Conservation (phyloP, 1,140 invertebrate genomes). For the Lepidurus couesii region DNA sequence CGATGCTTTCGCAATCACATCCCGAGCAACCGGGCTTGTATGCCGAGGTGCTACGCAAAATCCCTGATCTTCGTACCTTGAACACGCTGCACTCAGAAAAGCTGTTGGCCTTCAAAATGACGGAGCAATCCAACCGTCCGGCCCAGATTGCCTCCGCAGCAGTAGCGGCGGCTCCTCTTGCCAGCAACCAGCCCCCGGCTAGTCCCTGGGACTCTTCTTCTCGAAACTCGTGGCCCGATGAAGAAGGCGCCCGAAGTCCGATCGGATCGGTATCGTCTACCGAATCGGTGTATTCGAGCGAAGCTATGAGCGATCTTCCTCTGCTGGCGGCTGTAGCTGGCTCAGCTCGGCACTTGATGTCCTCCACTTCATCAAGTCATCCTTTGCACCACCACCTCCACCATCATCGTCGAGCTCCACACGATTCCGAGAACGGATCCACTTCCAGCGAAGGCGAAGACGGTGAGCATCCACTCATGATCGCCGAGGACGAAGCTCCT, state of each 20-base stretch:
- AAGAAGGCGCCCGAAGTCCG: slow-evolving; percentile 74
- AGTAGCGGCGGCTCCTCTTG: slow-evolving; percentile 19
- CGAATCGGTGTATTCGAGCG: slow-evolving; percentile 63
- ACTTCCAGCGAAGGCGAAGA: slow-evolving; percentile 61
- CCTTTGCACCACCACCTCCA: slow-evolving; percentile 39
- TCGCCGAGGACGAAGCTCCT: slow-evolving; percentile 26
- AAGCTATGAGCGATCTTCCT: slow-evolving; percentile 57
- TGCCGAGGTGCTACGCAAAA: slow-evolving; percentile 86
- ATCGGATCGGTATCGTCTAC: slow-evolving; percentile 78
- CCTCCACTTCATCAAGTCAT: background rate
- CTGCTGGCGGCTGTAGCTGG: slow-evolving; percentile 33
- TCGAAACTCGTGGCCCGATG: slow-evolving; percentile 44
- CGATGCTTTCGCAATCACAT: slow-evolving; percentile 73
- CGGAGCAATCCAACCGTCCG: slow-evolving; percentile 54
- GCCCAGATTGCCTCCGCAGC: slow-evolving; percentile 19
- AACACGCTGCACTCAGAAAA: slow-evolving; percentile 96
- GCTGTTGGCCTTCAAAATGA: slow-evolving; percentile 84
- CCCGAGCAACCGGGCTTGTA: slow-evolving; percentile 61
- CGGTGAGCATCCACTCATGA: slow-evolving; percentile 23
- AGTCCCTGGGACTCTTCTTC: slow-evolving; percentile 32
- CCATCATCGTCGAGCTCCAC: slow-evolving; percentile 62
- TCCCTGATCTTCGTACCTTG: slow-evolving; percentile 87
- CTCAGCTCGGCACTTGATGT: slow-evolving; percentile 51
- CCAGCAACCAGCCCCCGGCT: slow-evolving; percentile 33
- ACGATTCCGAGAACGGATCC: slow-evolving; percentile 50